Evolutionary conservation across 1,140 invertebrate genomes (phyloP).

Genomic region (Pseudobourletiella spinata): DNA sequence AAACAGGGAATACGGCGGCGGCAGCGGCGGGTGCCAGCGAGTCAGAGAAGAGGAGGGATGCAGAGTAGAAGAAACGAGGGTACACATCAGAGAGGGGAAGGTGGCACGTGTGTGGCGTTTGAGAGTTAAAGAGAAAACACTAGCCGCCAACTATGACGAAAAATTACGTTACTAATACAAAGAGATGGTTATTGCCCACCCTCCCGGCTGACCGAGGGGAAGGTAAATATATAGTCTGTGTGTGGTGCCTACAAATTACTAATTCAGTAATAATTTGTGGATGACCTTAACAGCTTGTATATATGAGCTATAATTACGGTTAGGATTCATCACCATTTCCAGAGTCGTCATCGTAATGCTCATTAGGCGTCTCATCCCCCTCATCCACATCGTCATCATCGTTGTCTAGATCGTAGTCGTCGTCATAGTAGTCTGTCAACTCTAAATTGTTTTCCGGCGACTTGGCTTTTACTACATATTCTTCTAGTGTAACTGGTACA

Average conservation of each 20-base stretch:
- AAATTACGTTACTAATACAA: too few relatives aligned
- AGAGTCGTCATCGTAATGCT: conserved; percentile 57
- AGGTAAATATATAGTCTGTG: too few relatives aligned
- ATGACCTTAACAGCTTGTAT: background rate
- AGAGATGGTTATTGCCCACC: too few relatives aligned
- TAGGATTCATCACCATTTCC: conserved; percentile 62
- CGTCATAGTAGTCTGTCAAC: conserved; percentile 88
- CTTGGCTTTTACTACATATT: conserved; percentile 91
- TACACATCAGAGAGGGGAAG: too few relatives aligned
- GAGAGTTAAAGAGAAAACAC: too few relatives aligned
- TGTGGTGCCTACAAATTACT: background rate
- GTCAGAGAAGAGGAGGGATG: too few relatives aligned
- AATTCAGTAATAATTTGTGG: background rate
- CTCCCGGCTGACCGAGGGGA: too few relatives aligned
- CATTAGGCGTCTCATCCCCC: conserved; percentile 40
- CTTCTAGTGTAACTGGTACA: conserved; percentile 93
- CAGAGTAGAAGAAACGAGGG: too few relatives aligned
- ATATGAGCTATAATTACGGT: conserved; percentile 15
- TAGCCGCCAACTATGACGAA: too few relatives aligned
- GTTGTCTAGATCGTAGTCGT: conserved; percentile 70
- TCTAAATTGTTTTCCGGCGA: conserved; percentile 66
- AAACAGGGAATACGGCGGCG: too few relatives aligned
- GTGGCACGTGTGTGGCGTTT: too few relatives aligned
- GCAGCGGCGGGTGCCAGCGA: too few relatives aligned
- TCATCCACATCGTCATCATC: conserved; percentile 46